Evolutionary conservation across 1,140 invertebrate genomes (phyloP), one percentile per base, ranked within the genome.

Genomic region (Acromyrmex echinatior): DNA sequence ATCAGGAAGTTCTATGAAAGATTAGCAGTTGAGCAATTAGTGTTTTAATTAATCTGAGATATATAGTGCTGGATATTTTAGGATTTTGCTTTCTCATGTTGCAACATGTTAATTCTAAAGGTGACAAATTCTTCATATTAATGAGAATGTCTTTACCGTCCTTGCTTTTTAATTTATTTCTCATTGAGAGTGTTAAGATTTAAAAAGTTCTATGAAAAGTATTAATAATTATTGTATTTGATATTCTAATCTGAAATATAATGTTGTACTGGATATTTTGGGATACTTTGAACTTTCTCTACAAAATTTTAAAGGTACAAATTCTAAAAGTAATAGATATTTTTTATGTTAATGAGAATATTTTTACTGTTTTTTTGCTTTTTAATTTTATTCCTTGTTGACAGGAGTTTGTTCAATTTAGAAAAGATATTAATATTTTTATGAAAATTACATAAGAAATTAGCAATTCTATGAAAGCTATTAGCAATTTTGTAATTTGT

Each of bases 91-190:
- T 81, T 14, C 4, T 58, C 1, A 74, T 1, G 18, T 65, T 12
- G 18, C 21, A 49, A 1, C 60, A 79, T 45, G 63, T 81, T 82
- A 45, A 77, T 63, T 86, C 87, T 88, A 4, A 70, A 95, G 94
- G 92, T 95, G 70, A 90, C 92, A 39, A 39, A 39, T 31, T 31
- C 35, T 35, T 35, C 6, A 35, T 35, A 39, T 60, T 14, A 12
- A 18, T 28, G 14, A 31, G 12, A 78, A 51, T n/a, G 1, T 45
- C n/a, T n/a, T 35, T 28, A 49, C 7, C 6, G 3, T 35, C 6
- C 4, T 65, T 16, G 18, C 31, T 14, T n/a, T 28, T 66, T 53
- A 10, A 49, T 16, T 35, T 78, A 25, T 56, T 18, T 12, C 35
- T 21, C 0, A 1, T 39, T 1, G 31, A 35, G n/a, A 18, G 35